These are phyloP conservation scores for Hydra vulgaris DNA, from an alignment of 30 jellyfish, hydroid and myxozoan species.

Conservation along the genomic window DNA sequence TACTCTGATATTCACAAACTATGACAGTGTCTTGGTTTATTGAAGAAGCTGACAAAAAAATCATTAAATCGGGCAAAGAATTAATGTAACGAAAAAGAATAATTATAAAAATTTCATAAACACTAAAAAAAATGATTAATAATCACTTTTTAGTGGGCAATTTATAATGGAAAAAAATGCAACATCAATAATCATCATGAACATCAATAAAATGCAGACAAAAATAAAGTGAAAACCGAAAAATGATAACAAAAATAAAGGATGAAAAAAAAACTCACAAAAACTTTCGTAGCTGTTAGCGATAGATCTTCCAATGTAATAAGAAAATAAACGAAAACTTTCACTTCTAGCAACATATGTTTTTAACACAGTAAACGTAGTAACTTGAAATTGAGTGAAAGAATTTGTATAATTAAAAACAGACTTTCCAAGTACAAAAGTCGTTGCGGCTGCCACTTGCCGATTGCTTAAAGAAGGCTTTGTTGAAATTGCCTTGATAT, in stretches of 20 bases:
- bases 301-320: constrained; percentile 29
- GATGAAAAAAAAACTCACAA: not conserved
- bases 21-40: constrained; percentile 30
- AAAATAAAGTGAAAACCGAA: no score
- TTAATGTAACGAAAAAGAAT: not conserved
- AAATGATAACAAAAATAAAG: not conserved
- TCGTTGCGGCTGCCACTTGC: not conserved
- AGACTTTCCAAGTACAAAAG: constrained; percentile 27
- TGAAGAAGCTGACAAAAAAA: constrained; percentile 28
- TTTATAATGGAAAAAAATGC: no score
- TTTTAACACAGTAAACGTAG: constrained; percentile 25
- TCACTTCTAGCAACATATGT: constrained; percentile 27
- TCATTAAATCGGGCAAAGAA: not conserved
- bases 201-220: no score
- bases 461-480: not conserved
- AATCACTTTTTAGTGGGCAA: no score
- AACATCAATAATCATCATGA: no score
- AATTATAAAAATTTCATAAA: not conserved
- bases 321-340: constrained; percentile 37
- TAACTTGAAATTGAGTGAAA: constrained; percentile 20
- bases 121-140: no score
- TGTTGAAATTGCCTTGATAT: constrained; percentile 1
- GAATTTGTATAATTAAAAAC: constrained; percentile 13
- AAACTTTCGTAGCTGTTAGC: constrained; percentile 21
- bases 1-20: constrained; percentile 32